Conservation (phyloP, 2,888 invertebrate genomes). For the Spatulosminthurus flaviceps region DNA sequence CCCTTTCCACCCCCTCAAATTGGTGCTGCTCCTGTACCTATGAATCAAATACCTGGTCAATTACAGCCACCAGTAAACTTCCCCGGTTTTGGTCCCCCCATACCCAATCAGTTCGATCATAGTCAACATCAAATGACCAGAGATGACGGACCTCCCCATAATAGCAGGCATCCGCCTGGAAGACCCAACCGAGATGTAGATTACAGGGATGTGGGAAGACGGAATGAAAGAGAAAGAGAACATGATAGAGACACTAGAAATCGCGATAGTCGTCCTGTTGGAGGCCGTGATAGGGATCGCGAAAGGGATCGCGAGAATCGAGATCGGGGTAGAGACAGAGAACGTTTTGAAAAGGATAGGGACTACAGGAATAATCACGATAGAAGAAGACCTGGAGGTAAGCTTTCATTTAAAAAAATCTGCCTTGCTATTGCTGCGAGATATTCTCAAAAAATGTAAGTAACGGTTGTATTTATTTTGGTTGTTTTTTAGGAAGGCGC, state of each 20-base stretch:
- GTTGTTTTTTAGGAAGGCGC: conserved; percentile 36
- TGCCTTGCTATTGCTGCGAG: no score
- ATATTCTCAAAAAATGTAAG: no score
- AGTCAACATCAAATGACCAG: not conserved
- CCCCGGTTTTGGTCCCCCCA: not conserved
- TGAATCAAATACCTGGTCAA: conserved; percentile 1
- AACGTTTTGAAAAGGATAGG: not conserved
- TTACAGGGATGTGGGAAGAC: not conserved
- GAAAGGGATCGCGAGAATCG: conserved; percentile 24
- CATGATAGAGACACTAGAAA: conserved; percentile 49
- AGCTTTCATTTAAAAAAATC: not conserved
- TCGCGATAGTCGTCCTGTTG: conserved; percentile 36
- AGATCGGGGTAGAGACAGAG: conserved; percentile 33
- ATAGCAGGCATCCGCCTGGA: not conserved
- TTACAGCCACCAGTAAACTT: conserved; percentile 2
- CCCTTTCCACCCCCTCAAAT: conserved; percentile 9
- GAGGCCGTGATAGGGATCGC: conserved; percentile 21
- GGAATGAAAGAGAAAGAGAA: conserved; percentile 37
- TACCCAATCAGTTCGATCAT: not conserved
- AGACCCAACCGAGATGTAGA: conserved; percentile 13
- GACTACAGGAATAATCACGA: conserved; percentile 27
- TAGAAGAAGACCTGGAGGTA: conserved; percentile 18
- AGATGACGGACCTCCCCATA: not conserved
- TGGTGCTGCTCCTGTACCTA: not conserved
- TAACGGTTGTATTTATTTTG: not conserved